These are phyloP conservation scores for Reinhardtius hippoglossoides DNA, from an alignment of 2,113 vertebrate species.

Conservation along the genomic window DNA sequence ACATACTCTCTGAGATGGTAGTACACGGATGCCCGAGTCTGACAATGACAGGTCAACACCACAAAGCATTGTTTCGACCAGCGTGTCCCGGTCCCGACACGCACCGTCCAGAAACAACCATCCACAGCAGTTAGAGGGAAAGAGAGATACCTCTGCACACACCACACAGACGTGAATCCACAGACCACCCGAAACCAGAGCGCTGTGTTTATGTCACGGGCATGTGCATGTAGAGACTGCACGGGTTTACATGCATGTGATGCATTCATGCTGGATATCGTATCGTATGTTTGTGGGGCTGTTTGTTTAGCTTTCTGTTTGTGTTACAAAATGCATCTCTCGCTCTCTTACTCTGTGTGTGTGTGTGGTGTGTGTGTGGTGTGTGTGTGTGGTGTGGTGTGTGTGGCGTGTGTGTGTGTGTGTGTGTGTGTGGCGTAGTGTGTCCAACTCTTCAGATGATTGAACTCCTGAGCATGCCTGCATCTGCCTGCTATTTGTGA, in stretches of 20 bases:
- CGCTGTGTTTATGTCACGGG: conserved; percentile 68
- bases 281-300: conserved; percentile 50
- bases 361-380: conserved; percentile 22
- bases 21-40: neutral
- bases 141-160: conserved; percentile 29
- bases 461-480: conserved; percentile 76
- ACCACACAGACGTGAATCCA: conserved; percentile 37
- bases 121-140: conserved; percentile 24
- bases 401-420: conserved; percentile 31
- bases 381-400: conserved; percentile 30
- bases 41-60: conserved; percentile 1
- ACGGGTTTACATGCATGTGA: conserved; percentile 66
- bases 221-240: conserved; percentile 55
- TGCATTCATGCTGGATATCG: conserved; percentile 61
- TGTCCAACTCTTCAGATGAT: conserved; percentile 68
- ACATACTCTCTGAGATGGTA: neutral
- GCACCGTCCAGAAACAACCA: conserved; percentile 48
- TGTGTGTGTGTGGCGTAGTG: conserved; percentile 35
- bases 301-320: conserved; percentile 66
- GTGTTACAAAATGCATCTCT: conserved; percentile 60
- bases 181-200: conserved; percentile 69
- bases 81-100: conserved; percentile 26
- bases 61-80: conserved; percentile 35
- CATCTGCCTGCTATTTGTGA: conserved; percentile 83
- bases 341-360: conserved; percentile 24